A percentile compares a stretch with the other conserved stretches of the same genome.
Conservation (phyloP, 2,797 vertebrate species). For the Myripristis murdjan region DNA sequence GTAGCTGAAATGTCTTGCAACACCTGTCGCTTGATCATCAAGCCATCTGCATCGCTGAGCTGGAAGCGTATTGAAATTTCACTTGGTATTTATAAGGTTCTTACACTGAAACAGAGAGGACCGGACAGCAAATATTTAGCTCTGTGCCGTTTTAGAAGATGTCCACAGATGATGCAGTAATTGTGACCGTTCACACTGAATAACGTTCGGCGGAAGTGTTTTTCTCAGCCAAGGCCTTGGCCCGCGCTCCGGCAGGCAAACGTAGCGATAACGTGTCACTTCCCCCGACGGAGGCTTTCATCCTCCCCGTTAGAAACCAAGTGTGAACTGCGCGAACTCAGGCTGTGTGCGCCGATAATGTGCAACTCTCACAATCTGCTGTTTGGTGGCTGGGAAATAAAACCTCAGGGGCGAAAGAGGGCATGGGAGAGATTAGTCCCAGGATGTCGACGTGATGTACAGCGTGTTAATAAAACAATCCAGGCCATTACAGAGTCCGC, state of each 20-base stretch:
- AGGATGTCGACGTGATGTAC: conserved; percentile 34
- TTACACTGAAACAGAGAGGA: too few relatives aligned
- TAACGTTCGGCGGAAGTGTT: conserved; percentile 1
- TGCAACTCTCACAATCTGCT: conserved; percentile 69
- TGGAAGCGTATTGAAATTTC: too few relatives aligned
- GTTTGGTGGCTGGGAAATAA: conserved; percentile 17
- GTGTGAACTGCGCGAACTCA: conserved; percentile 53
- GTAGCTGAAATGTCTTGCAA: too few relatives aligned
- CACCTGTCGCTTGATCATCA: too few relatives aligned
- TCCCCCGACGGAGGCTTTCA: conserved; percentile 46
- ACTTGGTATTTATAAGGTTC: too few relatives aligned
- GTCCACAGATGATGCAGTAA: neutral
- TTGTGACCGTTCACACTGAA: neutral
- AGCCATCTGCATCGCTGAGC: too few relatives aligned
- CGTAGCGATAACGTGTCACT: conserved; percentile 25
- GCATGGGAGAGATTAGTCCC: conserved; percentile 56
- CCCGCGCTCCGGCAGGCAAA: neutral
- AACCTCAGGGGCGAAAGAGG: conserved; percentile 27
- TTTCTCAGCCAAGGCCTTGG: neutral
- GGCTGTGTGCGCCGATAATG: conserved; percentile 37
- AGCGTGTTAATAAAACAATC: conserved; percentile 28
- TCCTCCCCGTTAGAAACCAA: conserved; percentile 39
- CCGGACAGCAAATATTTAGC: too few relatives aligned
- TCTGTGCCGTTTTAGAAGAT: neutral
- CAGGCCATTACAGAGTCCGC: conserved; percentile 17